Percentiles rank a stretch among this genome's conserved stretches.
Evolutionary conservation across 2,113 vertebrate species (phyloP).

Genomic region (Noturus placidus): DNA sequence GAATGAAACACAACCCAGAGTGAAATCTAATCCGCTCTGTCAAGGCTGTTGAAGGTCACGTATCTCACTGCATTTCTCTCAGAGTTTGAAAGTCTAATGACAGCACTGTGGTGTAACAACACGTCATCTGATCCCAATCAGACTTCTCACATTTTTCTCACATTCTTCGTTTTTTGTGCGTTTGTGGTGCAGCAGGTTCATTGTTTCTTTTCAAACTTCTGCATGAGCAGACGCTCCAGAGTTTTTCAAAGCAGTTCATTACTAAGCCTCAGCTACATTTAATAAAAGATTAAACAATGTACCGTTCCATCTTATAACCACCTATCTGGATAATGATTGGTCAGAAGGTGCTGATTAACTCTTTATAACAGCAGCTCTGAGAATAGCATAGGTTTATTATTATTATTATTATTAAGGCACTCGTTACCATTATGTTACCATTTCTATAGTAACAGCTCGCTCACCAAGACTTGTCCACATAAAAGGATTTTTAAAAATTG

Average conservation of each 20-base stretch:
- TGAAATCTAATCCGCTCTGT: background rate
- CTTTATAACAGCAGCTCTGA: background rate
- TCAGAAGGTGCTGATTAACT: background rate
- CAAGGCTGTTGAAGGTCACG: background rate
- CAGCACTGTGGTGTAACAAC: background rate
- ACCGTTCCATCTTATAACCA: background rate
- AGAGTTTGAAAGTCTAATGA: background rate
- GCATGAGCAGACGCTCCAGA: background rate
- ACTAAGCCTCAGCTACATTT: background rate
- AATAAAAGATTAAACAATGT: background rate
- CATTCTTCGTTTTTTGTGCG: background rate
- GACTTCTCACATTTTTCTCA: background rate
- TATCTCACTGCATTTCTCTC: background rate
- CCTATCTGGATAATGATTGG: background rate
- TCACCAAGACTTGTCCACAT: too few species aligned
- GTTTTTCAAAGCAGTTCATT: background rate
- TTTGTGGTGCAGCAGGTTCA: background rate
- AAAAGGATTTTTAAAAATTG: too few species aligned
- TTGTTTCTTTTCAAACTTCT: background rate
- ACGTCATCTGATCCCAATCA: background rate
- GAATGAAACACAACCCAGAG: background rate
- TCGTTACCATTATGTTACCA: background rate
- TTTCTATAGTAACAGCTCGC: background rate
- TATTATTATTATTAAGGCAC: background rate
- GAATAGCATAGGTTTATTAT: background rate